Conservation (phyloP, 2,113 vertebrate species). For the Cololabis saira region DNA sequence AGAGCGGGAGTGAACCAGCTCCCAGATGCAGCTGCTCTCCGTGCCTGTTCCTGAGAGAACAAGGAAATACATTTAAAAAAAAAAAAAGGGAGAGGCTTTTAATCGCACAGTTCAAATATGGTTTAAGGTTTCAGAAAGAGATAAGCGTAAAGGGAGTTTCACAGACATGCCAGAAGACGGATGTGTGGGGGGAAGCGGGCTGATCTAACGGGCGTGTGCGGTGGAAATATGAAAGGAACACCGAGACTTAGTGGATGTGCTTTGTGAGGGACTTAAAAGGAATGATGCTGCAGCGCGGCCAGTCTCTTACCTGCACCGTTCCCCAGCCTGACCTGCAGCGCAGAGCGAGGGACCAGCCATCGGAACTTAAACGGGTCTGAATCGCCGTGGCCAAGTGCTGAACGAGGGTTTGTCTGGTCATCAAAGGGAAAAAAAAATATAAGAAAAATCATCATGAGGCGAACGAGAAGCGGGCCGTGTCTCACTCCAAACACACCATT, state of each 20-base stretch:
- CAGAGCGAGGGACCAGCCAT: conserved; percentile 94
- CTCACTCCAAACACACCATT: conserved; percentile 6
- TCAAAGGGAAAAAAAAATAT: conserved; percentile 38
- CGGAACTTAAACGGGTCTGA: conserved; percentile 94
- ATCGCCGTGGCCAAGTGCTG: conserved; percentile 86
- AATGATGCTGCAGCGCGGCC: background rate
- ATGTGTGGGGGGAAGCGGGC: conserved; percentile 16
- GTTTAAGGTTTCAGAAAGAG: conserved; percentile 55
- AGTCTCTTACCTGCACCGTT: conserved; percentile 89
- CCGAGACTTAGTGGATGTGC: conserved; percentile 24
- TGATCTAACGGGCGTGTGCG: conserved; percentile 22
- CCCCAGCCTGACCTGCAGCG: conserved; percentile 93
- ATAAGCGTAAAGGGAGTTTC: conserved; percentile 23
- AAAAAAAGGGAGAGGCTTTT: conserved; percentile 40
- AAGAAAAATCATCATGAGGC: background rate
- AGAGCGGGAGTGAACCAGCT: conserved; percentile 95
- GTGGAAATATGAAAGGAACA: conserved; percentile 24
- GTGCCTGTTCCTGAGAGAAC: conserved; percentile 75
- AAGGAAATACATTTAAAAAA: conserved; percentile 19
- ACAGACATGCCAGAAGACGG: conserved; percentile 27
- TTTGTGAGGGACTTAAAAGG: conserved; percentile 25
- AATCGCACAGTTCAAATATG: conserved; percentile 53
- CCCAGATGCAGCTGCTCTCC: conserved; percentile 93
- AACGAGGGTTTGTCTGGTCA: conserved; percentile 82
- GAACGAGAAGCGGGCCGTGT: background rate